Conservation (phyloP, 2,888 invertebrate species). For the Octonoba sinensis region DNA sequence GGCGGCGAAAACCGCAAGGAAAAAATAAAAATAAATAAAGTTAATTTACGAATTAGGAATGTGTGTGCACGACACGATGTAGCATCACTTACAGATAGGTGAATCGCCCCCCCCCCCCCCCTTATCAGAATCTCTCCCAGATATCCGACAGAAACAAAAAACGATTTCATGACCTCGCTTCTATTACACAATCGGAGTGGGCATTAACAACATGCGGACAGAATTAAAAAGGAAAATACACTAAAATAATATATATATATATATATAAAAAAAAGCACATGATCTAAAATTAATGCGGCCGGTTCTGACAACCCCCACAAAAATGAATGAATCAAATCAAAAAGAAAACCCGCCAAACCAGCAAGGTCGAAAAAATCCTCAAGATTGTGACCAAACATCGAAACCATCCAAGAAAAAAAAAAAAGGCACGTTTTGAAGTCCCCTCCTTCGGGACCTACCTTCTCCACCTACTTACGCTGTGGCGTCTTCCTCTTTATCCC, state of each 20-base stretch:
- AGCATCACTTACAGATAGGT: too few species aligned
- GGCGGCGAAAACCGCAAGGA: too few species aligned
- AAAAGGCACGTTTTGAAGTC: slow-evolving; percentile 9
- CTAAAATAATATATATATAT: slow-evolving; percentile 1
- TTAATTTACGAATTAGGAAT: too few species aligned
- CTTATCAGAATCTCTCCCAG: neutral
- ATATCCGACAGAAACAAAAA: too few species aligned
- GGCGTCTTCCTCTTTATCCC: slow-evolving; percentile 45
- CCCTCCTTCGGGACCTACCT: slow-evolving; percentile 18
- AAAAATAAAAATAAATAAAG: too few species aligned
- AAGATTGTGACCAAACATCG: slow-evolving; percentile 13
- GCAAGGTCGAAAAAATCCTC: slow-evolving; percentile 14
- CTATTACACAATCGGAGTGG: slow-evolving; percentile 10
- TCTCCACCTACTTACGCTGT: slow-evolving; percentile 46
- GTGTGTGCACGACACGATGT: too few species aligned
- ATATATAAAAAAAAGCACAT: neutral
- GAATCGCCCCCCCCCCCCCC: neutral
- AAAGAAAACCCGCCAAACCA: slow-evolving; percentile 49
- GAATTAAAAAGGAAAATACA: neutral
- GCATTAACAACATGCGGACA: too few species aligned
- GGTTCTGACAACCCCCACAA: slow-evolving; percentile 28
- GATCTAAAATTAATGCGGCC: slow-evolving; percentile 14
- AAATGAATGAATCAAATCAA: neutral
- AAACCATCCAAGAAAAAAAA: neutral
- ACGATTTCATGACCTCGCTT: neutral